Base-by-base conservation (phyloP, 2,888 invertebrate genomes). In the Mimas tiliae region DNA sequence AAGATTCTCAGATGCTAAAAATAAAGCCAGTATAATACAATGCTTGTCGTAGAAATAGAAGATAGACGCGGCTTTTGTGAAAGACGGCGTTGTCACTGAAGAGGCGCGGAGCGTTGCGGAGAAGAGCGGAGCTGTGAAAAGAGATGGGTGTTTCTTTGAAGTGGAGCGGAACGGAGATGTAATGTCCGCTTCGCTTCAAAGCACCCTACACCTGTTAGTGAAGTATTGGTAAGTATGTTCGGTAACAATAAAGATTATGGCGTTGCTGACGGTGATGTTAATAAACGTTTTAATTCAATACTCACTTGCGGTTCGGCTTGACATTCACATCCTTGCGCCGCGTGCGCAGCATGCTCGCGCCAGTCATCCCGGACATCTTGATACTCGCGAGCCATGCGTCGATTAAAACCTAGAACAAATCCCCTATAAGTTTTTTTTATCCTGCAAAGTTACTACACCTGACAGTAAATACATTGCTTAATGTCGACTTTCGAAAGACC, bases 291-390 rank as follows among this genome's bases (percentile, higher is more conserved):
- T 45, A 14, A 45, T 14, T 45, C 0, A 14, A 14, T 11, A 45
- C 45, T 45, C 45, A 96, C 96, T 97, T 96, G 85, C 97, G 95
- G 90, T 98, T 98, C 74, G 97, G 97, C 86, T 98, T 98, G 94
- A 97, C 95, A 94, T 97, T 97, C 93, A 96, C 96, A 94, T 98
- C 98, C 79, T 96, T 95, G 82, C 97, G 95, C 79, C 97, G 95
- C 86, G 97, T 96, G 84, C 98, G 96, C 94, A 98, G 94, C 98
- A 98, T 98, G 88, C 95, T 95, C 83, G 91, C 95, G 87, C 94
- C 95, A 77, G 95, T 94, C 94, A 95, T 95, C 72, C 94, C 94
- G 77, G 94, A 94, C 94, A 94, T 94, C 79, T 76, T 87, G 85
- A 81, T 76, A 81, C 78, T 76, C 74, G 79, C 79, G 73, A 84